Evolutionary conservation across 64 coral and sea anemone species (phyloP), one percentile per base, ranked within the genome.

Genomic region (Montipora capricornis): DNA sequence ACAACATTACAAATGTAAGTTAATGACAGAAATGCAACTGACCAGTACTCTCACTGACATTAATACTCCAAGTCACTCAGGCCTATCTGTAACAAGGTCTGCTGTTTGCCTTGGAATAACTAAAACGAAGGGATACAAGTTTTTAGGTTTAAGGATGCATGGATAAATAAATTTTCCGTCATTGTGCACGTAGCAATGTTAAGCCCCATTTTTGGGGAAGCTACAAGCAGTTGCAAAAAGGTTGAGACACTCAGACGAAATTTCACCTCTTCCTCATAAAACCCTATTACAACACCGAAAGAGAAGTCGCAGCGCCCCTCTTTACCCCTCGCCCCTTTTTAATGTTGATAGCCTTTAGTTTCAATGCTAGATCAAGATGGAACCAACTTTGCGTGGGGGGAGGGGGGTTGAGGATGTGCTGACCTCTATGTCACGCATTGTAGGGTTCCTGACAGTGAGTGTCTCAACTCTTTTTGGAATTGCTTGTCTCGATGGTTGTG

Each of bases 401-500:
- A 13, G 20, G 24, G 4, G 20, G 74, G 44, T 2, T 15, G 45
- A 37, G 44, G 46, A 76, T 12, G 24, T 44, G 20, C 26, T 14
- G 74, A 46, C 74, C 74, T 76, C 60, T 46, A 76, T 76, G 44
- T 44, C 24, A 44, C 24, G 24, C 74, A 26, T 76, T 76, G 13
- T 44, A 9, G 74, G 24, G 24, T 13, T 8, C 10, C 10, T 76
- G 8, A 76, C 24, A 44, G 24, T 10, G 24, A 76, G 44, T 76
- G 74, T 76, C 74, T 76, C 74, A 76, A 76, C 24, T 76, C 74
- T 47, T 76, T 76, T 76, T 64, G 44, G 44, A 76, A 76, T 44
- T 76, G 74, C 24, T 76, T 76, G 74, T 47, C 29, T 37, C 44
- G 46, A 44, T 37, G 44, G 74, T 76, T 76, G 74, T 76, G 44